Evolutionary conservation across 1,140 invertebrate species (phyloP).

Genomic region (Bombyx mandarina): DNA sequence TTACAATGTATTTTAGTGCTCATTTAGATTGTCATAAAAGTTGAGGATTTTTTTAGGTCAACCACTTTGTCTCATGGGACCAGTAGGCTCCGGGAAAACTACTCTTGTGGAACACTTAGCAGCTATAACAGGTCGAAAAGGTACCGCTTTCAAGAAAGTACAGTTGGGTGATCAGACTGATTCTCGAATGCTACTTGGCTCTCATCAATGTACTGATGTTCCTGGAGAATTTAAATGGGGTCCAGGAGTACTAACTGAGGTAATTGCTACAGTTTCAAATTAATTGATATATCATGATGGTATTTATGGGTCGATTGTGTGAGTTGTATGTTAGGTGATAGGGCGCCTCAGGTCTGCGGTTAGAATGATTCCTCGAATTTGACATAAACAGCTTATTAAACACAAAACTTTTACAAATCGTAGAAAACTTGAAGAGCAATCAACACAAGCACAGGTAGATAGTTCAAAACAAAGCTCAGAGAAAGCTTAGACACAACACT

Average conservation of each 20-base stretch:
- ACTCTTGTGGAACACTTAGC: slow-evolving; percentile 91
- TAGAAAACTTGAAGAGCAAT: too few species aligned
- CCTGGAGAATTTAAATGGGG: slow-evolving; percentile 98
- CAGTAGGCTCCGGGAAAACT: slow-evolving; percentile 96
- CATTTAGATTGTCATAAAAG: background rate
- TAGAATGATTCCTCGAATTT: too few species aligned
- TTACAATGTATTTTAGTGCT: background rate
- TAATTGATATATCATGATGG: background rate
- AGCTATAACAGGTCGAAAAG: slow-evolving; percentile 78
- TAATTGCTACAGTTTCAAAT: slow-evolving; percentile 26
- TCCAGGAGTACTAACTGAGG: slow-evolving; percentile 90
- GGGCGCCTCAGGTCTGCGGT: too few species aligned
- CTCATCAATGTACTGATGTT: slow-evolving; percentile 95
- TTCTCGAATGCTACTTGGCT: slow-evolving; percentile 93
- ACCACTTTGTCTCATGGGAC: slow-evolving; percentile 89
- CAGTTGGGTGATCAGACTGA: slow-evolving; percentile 99
- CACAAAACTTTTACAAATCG: too few species aligned
- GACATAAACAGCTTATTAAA: too few species aligned
- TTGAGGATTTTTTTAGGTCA: slow-evolving; percentile 56
- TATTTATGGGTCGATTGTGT: background rate
- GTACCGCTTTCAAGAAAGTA: slow-evolving; percentile 80
- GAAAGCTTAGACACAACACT: too few species aligned
- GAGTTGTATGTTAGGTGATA: too few species aligned
- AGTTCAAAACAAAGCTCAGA: too few species aligned
- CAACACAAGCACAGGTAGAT: too few species aligned